A percentile compares a stretch with the other conserved stretches of the same genome.
Evolutionary conservation across 2,113 vertebrate species (phyloP).

Genomic region (Rhombomys opimus): DNA sequence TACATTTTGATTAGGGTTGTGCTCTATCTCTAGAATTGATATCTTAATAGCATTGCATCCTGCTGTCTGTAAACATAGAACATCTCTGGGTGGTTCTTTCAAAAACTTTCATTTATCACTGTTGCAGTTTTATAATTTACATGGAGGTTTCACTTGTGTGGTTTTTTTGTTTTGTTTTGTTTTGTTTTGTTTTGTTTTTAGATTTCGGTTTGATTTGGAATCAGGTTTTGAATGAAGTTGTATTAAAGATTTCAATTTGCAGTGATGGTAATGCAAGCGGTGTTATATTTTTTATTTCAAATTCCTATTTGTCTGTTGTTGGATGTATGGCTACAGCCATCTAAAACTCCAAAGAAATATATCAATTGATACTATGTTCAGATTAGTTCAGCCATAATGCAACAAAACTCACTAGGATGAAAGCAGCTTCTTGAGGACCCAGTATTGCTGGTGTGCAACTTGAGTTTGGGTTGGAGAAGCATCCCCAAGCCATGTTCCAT

Average conservation of each 20-base stretch:
- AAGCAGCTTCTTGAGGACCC: not conserved
- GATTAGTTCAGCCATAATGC: not conserved
- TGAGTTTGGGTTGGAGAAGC: not conserved
- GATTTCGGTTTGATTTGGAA: not conserved
- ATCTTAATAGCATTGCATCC: not conserved
- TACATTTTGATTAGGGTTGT: not conserved
- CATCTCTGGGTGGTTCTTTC: not conserved
- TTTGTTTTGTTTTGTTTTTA: too few species aligned
- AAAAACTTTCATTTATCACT: too few species aligned
- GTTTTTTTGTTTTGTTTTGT: too few species aligned
- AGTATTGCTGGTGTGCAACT: too few species aligned
- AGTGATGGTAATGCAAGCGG: not conserved
- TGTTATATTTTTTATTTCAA: not conserved
- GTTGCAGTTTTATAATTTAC: not conserved
- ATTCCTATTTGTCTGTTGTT: not conserved
- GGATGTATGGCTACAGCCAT: too few species aligned
- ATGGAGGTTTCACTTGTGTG: not conserved
- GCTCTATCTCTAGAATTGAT: not conserved
- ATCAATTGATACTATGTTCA: not conserved
- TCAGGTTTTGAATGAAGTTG: not conserved
- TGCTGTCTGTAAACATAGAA: not conserved
- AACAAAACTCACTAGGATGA: not conserved
- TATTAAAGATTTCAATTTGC: not conserved
- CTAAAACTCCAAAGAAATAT: not conserved
- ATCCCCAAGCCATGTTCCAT: rapidly evolving